Conservation (phyloP, 2,113 vertebrate species). For the Mirounga angustirostris region DNA sequence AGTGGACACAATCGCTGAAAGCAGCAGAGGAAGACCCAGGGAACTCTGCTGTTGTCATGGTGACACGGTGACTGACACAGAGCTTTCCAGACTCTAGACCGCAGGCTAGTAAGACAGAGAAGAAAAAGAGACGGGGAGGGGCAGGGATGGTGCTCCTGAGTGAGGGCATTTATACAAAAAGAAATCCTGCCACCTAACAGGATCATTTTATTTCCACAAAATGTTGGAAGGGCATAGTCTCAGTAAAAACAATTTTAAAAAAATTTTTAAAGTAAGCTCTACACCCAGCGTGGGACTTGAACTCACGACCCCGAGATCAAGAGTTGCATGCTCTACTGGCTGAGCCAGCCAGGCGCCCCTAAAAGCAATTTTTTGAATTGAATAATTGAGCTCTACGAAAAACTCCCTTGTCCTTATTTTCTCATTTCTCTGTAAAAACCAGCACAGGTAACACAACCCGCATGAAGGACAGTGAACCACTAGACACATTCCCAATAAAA, state of each 20-base stretch:
- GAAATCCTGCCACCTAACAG: neutral
- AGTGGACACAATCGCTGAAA: neutral
- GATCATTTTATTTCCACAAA: neutral
- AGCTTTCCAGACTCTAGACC: neutral
- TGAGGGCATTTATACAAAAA: neutral
- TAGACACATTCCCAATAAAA: neutral
- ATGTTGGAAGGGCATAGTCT: neutral
- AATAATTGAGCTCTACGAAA: neutral
- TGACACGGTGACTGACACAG: neutral
- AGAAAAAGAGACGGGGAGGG: accelerated
- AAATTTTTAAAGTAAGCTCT: neutral
- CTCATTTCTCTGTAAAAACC: neutral
- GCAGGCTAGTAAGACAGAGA: neutral
- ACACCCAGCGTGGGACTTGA: neutral
- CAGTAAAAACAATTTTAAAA: neutral
- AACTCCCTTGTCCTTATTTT: neutral
- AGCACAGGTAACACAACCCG: neutral
- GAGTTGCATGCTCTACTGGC: neutral
- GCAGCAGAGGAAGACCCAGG: neutral
- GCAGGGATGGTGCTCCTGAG: neutral
- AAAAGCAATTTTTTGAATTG: neutral
- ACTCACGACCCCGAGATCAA: neutral
- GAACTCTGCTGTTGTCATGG: neutral
- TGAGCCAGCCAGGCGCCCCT: neutral
- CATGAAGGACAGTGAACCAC: neutral